phyloP scores from a whole-genome alignment of 2,797 vertebrate species.

The Enteromius anoplus region DNA sequence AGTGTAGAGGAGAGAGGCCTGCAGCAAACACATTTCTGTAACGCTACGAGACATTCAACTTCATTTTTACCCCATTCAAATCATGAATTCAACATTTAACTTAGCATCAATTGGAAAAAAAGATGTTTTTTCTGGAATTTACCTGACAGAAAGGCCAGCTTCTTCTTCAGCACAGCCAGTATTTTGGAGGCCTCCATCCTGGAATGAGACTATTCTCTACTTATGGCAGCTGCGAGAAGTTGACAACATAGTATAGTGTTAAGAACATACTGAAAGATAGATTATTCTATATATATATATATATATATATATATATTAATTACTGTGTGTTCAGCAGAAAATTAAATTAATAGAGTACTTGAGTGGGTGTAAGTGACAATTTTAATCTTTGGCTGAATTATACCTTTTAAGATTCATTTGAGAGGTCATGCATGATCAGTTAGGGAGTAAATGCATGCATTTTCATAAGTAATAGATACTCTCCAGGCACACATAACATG shows the following conservation, averaged over 20 bases:
- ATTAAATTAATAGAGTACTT: background rate
- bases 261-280: background rate
- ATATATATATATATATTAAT: too few species aligned
- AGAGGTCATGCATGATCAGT: background rate
- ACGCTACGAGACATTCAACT: background rate
- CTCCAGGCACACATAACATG: background rate
- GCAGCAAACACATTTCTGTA: background rate
- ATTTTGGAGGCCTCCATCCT: slow-evolving; percentile 93
- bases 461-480: background rate
- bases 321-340: too few species aligned
- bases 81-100: background rate
- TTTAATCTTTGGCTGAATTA: background rate
- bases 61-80: background rate
- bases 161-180: slow-evolving; percentile 93
- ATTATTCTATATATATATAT: background rate
- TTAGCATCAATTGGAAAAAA: background rate
- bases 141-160: slow-evolving; percentile 97
- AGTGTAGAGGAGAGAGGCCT: too few species aligned
- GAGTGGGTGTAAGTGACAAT: background rate
- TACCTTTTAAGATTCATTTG: background rate
- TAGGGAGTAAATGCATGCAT: background rate
- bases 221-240: slow-evolving; percentile 37
- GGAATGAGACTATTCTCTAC: slow-evolving; percentile 31
- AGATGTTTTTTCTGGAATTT: slow-evolving; percentile 38
- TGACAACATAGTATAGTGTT: background rate